Evolutionary conservation across 2,888 invertebrate species (phyloP), one percentile per base, ranked within the genome.

Genomic region (Tenthredo distinguenda): DNA sequence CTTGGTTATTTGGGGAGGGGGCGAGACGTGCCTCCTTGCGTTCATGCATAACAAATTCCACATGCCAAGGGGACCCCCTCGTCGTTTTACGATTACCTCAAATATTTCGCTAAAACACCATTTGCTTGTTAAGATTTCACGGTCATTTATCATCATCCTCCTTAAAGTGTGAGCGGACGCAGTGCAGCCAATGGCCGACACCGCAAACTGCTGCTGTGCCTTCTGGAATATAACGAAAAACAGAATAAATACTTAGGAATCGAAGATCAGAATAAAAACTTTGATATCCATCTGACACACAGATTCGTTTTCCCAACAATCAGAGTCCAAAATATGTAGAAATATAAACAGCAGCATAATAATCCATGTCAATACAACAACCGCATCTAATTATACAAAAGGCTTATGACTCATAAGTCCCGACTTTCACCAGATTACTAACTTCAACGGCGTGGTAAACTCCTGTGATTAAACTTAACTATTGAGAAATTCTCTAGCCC

Each of bases 21-120:
- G 92, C 89, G 91, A 90, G 90, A 90, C 89, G 87, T 88, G 90
- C 92, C 93, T 89, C 92, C 92, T 93, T 93, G 93, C 92, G 90
- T 93, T 91, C 93, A 93, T 93, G 93, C 93, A 93, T 93, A 93
- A 93, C 93, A 93, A 93, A 93, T 93, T 93, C 93, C 93, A 93
- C 93, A 93, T 93, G 93, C 93, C 93, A 93, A 93, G 93, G 92
- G 91, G 92, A 91, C 91, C 91, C 92, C 88, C 86, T 86, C 86
- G 85, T 88, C 87, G 86, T 88, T 87, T 88, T 87, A 87, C 84
- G 47, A 81, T 71, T 82, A 79, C 43, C 34, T 82, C 85, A 85
- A 85, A 85, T 71, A 79, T 50, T 72, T 81, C 79, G 85, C 85
- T 85, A 85, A 85, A 85, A 82, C 55, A 82, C 85, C 79, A 71